Evolutionary conservation across 2,113 vertebrate genomes (phyloP).

Genomic region (Rynchops niger): DNA sequence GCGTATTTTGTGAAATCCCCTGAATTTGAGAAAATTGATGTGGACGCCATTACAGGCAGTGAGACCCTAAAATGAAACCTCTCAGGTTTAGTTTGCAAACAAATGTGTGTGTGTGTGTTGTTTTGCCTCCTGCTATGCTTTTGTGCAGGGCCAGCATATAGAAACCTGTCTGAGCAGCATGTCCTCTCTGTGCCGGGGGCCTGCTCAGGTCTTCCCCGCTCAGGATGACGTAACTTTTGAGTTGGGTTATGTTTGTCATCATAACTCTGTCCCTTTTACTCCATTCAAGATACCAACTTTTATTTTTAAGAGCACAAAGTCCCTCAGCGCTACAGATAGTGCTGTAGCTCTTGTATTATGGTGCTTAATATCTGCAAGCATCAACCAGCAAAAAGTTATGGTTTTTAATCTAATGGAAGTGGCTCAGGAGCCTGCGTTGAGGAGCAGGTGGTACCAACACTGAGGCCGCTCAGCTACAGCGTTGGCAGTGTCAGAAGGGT

Average conservation of each 20-base stretch:
- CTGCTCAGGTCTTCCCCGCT: accelerated
- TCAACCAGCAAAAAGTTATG: not conserved
- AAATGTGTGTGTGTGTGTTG: not conserved
- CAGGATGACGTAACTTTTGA: not conserved
- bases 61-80: not conserved
- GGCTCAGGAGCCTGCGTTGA: not conserved
- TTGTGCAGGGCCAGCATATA: not conserved
- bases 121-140: not conserved
- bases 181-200: accelerated
- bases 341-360: not conserved
- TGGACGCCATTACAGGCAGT: not conserved
- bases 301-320: not conserved
- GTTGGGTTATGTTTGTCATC: not conserved
- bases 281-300: not conserved
- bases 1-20: not conserved
- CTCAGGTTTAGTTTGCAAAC: not conserved
- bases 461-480: not conserved
- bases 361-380: not conserved
- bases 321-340: not conserved
- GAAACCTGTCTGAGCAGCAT: not conserved
- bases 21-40: not conserved
- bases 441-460: not conserved
- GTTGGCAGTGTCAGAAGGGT: not conserved
- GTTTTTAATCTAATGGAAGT: not conserved
- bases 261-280: not conserved